phyloP scores from a whole-genome alignment of 2,113 vertebrate genomes.

The Piaya cayana region DNA sequence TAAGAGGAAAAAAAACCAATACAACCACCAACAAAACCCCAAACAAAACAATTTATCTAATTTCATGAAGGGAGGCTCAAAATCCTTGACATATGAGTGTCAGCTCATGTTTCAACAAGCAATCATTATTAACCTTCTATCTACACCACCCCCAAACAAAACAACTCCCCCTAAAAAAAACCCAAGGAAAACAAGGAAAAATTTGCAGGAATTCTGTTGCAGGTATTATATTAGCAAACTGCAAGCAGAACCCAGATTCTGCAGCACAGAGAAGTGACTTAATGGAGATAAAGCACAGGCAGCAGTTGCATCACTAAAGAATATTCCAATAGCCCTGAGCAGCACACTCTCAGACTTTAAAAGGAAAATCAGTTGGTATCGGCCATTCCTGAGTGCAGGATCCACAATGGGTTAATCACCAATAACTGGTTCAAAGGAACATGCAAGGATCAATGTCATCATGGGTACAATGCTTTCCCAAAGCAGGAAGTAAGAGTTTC shows the following conservation, averaged over 20 bases:
- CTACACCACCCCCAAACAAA: neutral
- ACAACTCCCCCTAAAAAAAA: neutral
- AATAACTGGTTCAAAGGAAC: neutral
- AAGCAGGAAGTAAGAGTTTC: neutral
- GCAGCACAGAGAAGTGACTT: neutral
- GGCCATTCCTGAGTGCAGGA: neutral
- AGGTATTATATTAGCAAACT: neutral
- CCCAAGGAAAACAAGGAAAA: neutral
- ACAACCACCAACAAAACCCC: neutral
- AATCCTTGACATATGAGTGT: neutral
- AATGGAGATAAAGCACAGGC: neutral
- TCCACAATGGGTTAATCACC: neutral
- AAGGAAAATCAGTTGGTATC: neutral
- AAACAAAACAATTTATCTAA: neutral
- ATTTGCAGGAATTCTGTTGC: neutral
- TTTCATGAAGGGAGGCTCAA: neutral
- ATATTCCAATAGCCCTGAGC: conserved; percentile 24
- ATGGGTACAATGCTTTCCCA: neutral
- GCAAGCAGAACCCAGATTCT: neutral
- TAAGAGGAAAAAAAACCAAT: neutral
- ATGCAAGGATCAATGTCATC: neutral
- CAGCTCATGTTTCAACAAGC: neutral
- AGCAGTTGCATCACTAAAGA: conserved; percentile 9
- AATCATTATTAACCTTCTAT: neutral
- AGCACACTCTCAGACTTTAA: neutral